These are phyloP conservation scores for Euglossa dilemma DNA, from an alignment of 1,140 invertebrate species.

Conservation along the genomic window DNA sequence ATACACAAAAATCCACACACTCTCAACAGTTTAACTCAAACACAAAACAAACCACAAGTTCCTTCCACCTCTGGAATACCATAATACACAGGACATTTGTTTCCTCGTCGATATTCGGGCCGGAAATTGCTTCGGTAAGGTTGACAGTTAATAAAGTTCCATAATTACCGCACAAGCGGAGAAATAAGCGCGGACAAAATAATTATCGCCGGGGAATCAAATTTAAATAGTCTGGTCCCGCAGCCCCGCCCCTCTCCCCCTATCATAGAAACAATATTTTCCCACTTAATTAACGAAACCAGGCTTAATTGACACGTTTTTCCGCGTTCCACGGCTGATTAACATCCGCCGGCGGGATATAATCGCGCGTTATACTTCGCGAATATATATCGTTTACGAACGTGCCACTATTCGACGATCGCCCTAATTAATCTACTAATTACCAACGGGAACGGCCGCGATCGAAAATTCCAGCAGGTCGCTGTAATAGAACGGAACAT, in stretches of 20 bases:
- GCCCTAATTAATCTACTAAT: slow-evolving; percentile 45
- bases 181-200: slow-evolving; percentile 8
- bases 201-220: slow-evolving; percentile 25
- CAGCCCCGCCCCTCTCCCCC: background rate
- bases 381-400: slow-evolving; percentile 39
- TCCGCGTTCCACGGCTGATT: slow-evolving; percentile 24
- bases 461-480: slow-evolving; percentile 15
- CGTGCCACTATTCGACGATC: slow-evolving; percentile 36
- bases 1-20: too few species aligned
- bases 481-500: slow-evolving; percentile 1
- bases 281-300: slow-evolving; percentile 36
- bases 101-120: background rate
- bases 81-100: background rate
- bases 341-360: slow-evolving; percentile 11
- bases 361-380: slow-evolving; percentile 30
- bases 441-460: slow-evolving; percentile 12
- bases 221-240: slow-evolving; percentile 8
- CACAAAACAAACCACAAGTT: background rate
- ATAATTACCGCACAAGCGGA: slow-evolving; percentile 19
- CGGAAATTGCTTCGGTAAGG: background rate
- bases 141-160: slow-evolving; percentile 34
- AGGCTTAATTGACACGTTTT: slow-evolving; percentile 30
- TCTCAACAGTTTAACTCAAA: background rate
- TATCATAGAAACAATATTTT: slow-evolving; percentile 18
- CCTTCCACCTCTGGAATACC: background rate